A percentile compares a stretch with the other conserved stretches of the same genome.
phyloP scores from a whole-genome alignment of 1,140 invertebrate genomes.

The Bicyclus anynana region DNA sequence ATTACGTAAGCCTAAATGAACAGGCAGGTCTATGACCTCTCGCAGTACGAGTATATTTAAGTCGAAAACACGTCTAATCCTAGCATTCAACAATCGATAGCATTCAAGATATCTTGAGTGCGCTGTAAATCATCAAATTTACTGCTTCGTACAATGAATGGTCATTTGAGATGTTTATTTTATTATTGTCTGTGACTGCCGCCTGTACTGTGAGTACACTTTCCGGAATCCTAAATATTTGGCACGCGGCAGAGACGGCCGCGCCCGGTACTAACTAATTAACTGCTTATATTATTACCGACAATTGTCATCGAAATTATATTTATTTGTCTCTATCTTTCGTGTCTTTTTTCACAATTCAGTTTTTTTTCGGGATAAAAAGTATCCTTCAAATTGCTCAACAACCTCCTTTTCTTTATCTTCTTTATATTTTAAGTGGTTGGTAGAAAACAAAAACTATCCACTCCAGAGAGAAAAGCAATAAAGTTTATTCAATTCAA shows the following conservation, averaged over 20 bases:
- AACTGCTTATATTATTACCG: conserved; percentile 1
- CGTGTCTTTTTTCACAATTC: no score
- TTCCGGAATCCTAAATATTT: conserved; percentile 35
- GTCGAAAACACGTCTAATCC: conserved; percentile 23
- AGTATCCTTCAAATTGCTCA: no score
- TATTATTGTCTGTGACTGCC: conserved; percentile 35
- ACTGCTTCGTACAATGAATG: conserved; percentile 30
- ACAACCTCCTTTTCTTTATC: no score
- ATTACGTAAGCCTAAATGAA: no score
- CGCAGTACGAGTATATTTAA: background rate
- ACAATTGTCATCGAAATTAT: conserved; percentile 3
- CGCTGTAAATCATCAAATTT: conserved; percentile 41
- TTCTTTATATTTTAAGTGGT: no score
- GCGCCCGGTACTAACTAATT: conserved; percentile 11
- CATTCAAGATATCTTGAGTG: conserved; percentile 27
- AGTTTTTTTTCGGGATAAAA: no score
- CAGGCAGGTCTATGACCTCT: no score
- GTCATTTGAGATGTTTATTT: conserved; percentile 38
- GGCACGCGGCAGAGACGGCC: conserved; percentile 23
- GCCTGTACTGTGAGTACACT: conserved; percentile 19
- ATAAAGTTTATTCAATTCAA: no score
- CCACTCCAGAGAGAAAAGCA: no score
- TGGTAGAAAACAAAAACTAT: no score
- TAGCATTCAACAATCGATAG: conserved; percentile 38
- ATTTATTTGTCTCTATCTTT: no score